A percentile compares a stretch with the other conserved stretches of the same genome.
phyloP scores from a whole-genome alignment of 2,888 invertebrate species.

The Mantis religiosa region DNA sequence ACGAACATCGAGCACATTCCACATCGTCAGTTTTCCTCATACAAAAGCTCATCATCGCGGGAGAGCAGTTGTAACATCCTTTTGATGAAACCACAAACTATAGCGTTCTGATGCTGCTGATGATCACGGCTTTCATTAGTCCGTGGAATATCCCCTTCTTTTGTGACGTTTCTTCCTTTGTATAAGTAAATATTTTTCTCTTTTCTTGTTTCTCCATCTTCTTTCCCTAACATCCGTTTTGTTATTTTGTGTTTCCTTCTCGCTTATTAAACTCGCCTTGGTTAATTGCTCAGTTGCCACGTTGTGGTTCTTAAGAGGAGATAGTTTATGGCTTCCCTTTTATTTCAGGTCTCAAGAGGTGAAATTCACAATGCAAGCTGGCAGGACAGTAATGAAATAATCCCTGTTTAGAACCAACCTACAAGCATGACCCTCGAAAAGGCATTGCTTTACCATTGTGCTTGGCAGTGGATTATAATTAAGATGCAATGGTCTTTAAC shows the following conservation, averaged over 20 bases:
- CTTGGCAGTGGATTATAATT: too few species aligned
- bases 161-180: neutral
- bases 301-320: neutral
- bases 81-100: conserved; percentile 14
- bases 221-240: neutral
- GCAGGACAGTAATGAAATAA: too few species aligned
- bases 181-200: neutral
- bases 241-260: neutral
- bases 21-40: conserved; percentile 25
- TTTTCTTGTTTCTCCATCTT: neutral
- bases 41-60: conserved; percentile 20
- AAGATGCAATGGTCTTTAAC: too few species aligned
- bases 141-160: neutral
- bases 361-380: too few species aligned
- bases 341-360: neutral
- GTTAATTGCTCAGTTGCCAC: conserved; percentile 16
- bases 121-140: conserved; percentile 9
- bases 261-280: neutral
- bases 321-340: neutral
- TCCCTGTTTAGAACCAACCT: too few species aligned
- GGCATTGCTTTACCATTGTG: too few species aligned
- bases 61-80: neutral
- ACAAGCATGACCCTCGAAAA: too few species aligned
- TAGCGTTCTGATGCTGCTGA: neutral
- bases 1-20: conserved; percentile 16